Base-by-base conservation (phyloP, 2,113 vertebrate species). In the Myotis yumanensis region DNA sequence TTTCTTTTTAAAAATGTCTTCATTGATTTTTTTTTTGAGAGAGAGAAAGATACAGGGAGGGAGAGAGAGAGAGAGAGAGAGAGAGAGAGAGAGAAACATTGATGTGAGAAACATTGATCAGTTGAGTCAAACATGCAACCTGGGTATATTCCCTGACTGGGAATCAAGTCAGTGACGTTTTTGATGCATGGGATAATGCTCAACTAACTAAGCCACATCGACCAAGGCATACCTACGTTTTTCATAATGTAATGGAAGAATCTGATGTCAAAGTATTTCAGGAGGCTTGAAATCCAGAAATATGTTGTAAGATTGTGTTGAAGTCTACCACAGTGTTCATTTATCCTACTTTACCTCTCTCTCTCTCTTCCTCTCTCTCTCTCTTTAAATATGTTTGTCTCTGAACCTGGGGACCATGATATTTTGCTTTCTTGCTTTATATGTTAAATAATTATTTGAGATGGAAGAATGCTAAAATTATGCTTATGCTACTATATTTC, bases 371-470 rank as follows among this genome's bases (percentile, higher is more conserved):
- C 40, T 40, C 1, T 43, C 69, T 37, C 2, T 66, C 14, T 32
- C 28, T 54, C 62, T 80, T 87, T 25, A 7, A 48, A 12, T 48
- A 71, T 32, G 5, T 80, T 71, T 59, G 6, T 73, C 23, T 64
- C 22, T 68, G 30, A 93, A 11, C 20, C 48, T 75, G 17, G 0
- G 32, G 4, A 30, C 5, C 3, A 54, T 82, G 32, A 1, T 85
- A 71, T 85, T 85, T 92, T 77, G 2, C 32, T 72, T 12, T 77
- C 37, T 75, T 82, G 15, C 18, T 73, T 86, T 86, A 52, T 48
- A 86, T 72, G 28, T 85, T 76, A 77, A 85, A 83, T 93, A 72
- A 81, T 73, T 85, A 64, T 57, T 62, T 82, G 43, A 95, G 4
- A 28, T 86, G 23, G 25, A 76, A 51, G 16, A 68, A 75, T 92